Conservation (phyloP, 2,888 invertebrate genomes). For the Adelphocoris suturalis region DNA sequence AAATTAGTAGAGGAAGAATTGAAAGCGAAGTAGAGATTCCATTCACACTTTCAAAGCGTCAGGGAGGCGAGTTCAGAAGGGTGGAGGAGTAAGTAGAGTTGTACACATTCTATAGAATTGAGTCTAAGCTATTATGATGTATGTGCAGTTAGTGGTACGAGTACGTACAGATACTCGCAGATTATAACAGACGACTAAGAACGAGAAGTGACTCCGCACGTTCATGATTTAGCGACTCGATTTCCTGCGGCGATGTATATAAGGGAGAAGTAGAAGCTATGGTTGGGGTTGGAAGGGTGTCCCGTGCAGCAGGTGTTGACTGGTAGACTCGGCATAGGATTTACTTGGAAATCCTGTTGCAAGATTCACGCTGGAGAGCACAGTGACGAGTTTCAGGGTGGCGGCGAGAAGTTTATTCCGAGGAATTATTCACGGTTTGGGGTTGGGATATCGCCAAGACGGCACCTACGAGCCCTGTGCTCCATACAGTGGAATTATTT, state of each 20-base stretch:
- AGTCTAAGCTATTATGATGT: neutral
- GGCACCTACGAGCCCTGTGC: neutral
- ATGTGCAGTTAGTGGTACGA: neutral
- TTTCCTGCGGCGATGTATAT: slow-evolving; percentile 55
- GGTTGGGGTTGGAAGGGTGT: neutral
- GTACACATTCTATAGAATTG: too few species aligned
- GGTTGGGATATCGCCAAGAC: neutral
- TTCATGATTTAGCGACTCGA: slow-evolving; percentile 55
- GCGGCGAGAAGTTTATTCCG: slow-evolving; percentile 19
- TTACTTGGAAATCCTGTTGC: slow-evolving; percentile 41
- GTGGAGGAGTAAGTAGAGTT: too few species aligned
- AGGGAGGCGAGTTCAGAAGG: too few species aligned
- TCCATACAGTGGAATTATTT: neutral
- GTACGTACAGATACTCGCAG: neutral
- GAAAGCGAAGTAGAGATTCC: too few species aligned
- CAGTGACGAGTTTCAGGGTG: slow-evolving; percentile 17
- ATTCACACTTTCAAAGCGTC: too few species aligned
- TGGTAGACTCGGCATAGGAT: slow-evolving; percentile 1
- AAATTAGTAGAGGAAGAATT: too few species aligned
- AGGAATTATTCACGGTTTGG: slow-evolving; percentile 30
- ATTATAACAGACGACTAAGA: neutral
- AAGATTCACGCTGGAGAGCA: slow-evolving; percentile 34
- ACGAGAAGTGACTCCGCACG: neutral
- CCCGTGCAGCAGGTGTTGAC: slow-evolving; percentile 40
- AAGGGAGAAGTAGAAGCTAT: neutral